A percentile compares a stretch with the other conserved stretches of the same genome.
Evolutionary conservation across 2,888 invertebrate genomes (phyloP).

Genomic region (Vesta saturnalis): DNA sequence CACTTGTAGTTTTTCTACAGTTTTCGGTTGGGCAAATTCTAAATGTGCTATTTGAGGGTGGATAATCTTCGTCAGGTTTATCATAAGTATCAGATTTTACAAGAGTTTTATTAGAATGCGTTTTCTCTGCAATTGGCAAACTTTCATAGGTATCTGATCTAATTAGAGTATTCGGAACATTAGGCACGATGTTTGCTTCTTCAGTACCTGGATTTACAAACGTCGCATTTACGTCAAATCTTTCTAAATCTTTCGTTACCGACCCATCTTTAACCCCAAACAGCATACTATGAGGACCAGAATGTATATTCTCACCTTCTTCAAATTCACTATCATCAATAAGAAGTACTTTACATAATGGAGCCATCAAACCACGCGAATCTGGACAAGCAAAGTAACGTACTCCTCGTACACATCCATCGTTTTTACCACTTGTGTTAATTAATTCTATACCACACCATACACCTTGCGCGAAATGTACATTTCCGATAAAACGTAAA

Average conservation of each 20-base stretch:
- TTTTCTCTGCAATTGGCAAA: neutral
- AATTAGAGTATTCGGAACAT: constrained; percentile 9
- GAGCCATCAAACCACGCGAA: constrained; percentile 71
- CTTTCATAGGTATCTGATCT: constrained; percentile 23
- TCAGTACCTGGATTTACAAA: constrained; percentile 56
- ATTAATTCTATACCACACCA: constrained; percentile 75
- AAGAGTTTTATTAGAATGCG: neutral
- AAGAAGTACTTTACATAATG: constrained; percentile 65
- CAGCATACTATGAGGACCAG: constrained; percentile 71
- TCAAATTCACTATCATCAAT: constrained; percentile 59
- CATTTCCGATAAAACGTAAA: constrained; percentile 68
- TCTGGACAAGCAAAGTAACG: constrained; percentile 71
- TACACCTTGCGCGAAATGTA: constrained; percentile 65
- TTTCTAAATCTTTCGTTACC: constrained; percentile 23
- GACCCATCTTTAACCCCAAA: constrained; percentile 62
- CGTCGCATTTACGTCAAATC: constrained; percentile 7
- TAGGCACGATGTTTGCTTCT: neutral
- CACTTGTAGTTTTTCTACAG: neutral
- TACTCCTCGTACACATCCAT: constrained; percentile 70
- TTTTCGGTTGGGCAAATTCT: constrained; percentile 17
- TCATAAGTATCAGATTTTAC: constrained; percentile 31
- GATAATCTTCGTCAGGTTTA: constrained; percentile 23
- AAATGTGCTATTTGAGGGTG: constrained; percentile 12
- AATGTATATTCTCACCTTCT: constrained; percentile 61
- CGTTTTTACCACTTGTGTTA: constrained; percentile 68